Base-by-base conservation (phyloP, 2,113 vertebrate species). In the Myotis brandtii region DNA sequence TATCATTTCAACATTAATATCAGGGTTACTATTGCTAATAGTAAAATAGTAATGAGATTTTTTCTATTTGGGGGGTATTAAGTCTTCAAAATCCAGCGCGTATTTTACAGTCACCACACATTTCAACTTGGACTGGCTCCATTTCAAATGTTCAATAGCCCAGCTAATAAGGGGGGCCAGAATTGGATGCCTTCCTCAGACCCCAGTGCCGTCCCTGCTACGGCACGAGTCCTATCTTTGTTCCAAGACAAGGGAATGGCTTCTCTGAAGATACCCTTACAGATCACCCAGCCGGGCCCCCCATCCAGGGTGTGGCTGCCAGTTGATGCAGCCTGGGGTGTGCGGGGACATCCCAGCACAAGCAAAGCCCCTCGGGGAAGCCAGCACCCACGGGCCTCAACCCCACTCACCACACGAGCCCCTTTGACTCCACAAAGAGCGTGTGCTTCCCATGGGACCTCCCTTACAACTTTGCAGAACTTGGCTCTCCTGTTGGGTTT, bases 21-120 rank as follows among this genome's bases (percentile, higher is more conserved):
- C 66, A 72, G 37, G 32, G 3, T 80, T 54, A 59, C 30, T 10
- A 20, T 77, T 88, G 56, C 40, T 46, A 17, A 72, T 12, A 43
- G 37, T 46, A 75, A 89, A 93, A 46, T 13, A 46, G 18, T 30
- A 40, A 82, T 62, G 72, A 95, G 75, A 34, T 43, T 27, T 37
- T 91, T 50, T 70, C 54, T 52, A 21, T 64, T 46, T 64, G 30
- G 25, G n/a, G 23, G 9, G 6, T 27, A 40, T 43, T 32, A 62
- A 50, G 46, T 43, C 52, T 93, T 90, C 37, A 73, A 79, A 86
- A 34, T 82, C 27, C 30, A n/a, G 6, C 12, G 4, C 64, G 23
- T 27, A 9, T 43, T 56, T 66, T 64, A 37, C 3, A 48, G 37
- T 48, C 87, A n/a, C 6, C 7, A 2, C 23, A 32, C 27, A 46